Conservation (phyloP, 1,140 invertebrate genomes). For the Aphelenchoides avenae region DNA sequence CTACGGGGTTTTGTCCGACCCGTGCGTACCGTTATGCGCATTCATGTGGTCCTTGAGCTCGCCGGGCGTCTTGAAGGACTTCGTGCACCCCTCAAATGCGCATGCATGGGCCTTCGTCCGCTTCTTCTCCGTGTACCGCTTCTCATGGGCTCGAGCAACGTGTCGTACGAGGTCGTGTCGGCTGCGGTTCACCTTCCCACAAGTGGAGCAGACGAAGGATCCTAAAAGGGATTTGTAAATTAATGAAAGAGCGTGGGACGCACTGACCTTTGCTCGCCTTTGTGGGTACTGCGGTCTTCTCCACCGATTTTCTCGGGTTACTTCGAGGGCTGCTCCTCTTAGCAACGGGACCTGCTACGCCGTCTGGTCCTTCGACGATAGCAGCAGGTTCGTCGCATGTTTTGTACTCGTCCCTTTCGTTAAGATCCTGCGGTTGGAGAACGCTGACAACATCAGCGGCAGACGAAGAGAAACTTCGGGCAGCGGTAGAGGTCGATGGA, state of each 20-base stretch:
- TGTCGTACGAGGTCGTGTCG: slow-evolving; percentile 12
- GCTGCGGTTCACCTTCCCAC: slow-evolving; percentile 12
- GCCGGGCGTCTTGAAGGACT: slow-evolving; percentile 32
- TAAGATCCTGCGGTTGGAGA: slow-evolving; percentile 3
- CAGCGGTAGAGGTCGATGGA: no score
- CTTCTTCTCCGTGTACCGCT: slow-evolving; percentile 23
- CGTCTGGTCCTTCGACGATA: no score
- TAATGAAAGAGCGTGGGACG: no score
- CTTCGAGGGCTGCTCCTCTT: no score
- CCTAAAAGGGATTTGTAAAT: not conserved
- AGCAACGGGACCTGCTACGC: no score
- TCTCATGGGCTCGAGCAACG: slow-evolving; percentile 28
- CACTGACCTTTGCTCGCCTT: no score
- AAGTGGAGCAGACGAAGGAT: slow-evolving; percentile 22
- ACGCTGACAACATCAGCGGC: not conserved
- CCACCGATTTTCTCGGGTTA: no score
- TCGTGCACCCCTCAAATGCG: slow-evolving; percentile 19
- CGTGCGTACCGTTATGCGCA: slow-evolving; percentile 31
- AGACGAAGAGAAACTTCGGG: not conserved
- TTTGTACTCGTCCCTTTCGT: no score
- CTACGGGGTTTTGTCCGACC: no score
- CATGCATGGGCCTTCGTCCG: slow-evolving; percentile 27
- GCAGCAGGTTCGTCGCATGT: no score
- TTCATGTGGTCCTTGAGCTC: slow-evolving; percentile 44
- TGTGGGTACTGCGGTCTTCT: not conserved